Percentiles rank a stretch among this genome's conserved stretches.
Conservation (phyloP, 2,888 invertebrate genomes). For the Drosophila prolongata region DNA sequence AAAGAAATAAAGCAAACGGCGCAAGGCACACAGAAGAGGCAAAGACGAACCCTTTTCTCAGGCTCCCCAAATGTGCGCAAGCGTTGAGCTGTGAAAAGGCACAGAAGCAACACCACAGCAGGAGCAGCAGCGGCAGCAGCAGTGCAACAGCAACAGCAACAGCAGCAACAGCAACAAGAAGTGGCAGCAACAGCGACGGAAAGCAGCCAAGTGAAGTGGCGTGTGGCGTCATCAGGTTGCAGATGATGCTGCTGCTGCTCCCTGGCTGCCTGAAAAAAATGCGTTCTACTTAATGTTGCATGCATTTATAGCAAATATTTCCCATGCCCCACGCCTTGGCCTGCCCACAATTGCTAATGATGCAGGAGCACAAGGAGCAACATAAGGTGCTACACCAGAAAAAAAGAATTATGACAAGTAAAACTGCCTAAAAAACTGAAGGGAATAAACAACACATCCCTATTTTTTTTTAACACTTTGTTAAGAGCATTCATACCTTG, state of each 20-base stretch:
- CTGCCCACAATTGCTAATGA: slow-evolving; percentile 75
- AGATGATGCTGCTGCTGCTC: slow-evolving; percentile 39
- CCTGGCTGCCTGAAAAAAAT: slow-evolving; percentile 60
- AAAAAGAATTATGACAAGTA: neutral
- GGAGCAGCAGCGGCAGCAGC: slow-evolving; percentile 20
- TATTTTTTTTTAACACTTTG: no score
- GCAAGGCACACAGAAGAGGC: slow-evolving; percentile 32
- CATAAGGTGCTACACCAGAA: slow-evolving; percentile 21
- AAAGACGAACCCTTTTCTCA: slow-evolving; percentile 57
- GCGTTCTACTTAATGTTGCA: slow-evolving; percentile 79
- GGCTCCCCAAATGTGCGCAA: slow-evolving; percentile 67
- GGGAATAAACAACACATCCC: no score
- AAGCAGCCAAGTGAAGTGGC: slow-evolving; percentile 73
- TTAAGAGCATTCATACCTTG: no score
- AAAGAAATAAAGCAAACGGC: slow-evolving; percentile 66
- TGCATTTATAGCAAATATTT: slow-evolving; percentile 79
- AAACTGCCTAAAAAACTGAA: neutral
- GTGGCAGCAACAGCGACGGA: slow-evolving; percentile 45
- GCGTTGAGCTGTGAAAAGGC: slow-evolving; percentile 73
- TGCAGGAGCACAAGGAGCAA: slow-evolving; percentile 47
- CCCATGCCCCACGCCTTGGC: slow-evolving; percentile 64
- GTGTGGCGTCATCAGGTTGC: slow-evolving; percentile 62
- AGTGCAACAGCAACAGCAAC: slow-evolving; percentile 35
- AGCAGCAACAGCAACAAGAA: slow-evolving; percentile 44
- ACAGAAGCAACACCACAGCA: slow-evolving; percentile 30